Evolutionary conservation across 2,888 invertebrate species (phyloP), one percentile per base, ranked within the genome.

Genomic region (Drosophila sordidula): DNA sequence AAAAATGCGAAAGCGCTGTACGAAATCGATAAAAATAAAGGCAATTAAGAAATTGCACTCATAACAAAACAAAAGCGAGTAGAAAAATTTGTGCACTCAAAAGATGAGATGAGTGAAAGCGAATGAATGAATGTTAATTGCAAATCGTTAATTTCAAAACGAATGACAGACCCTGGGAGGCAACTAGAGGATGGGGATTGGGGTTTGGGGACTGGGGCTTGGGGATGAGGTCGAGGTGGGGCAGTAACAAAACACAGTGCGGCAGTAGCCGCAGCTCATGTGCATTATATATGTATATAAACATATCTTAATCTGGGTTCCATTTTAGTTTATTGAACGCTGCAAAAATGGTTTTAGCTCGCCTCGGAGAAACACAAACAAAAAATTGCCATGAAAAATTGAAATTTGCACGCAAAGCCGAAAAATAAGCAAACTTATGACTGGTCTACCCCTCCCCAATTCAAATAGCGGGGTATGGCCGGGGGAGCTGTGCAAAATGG

Each of bases 321-420:
- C 71, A 77, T 70, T 71, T 79, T 68, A 25, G 55, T 66, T 69
- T 79, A 67, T 77, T 79, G 74, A 63, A 67, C 72, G 49, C 38
- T 54, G 59, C 52, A 45, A 62, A 46, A 70, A 49, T 63, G 46
- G 45, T 62, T 76, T 62, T 49, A 12, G 6, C 12, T 8, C 36
- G 9, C 32, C 29, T 16, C 14, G 0, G 29, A 29, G n/a, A 29
- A 29, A 29, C 9, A 9, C 9, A 29, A 29, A 9, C 3, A 46
- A 47, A 9, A 66, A 67, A 70, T 55, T 64, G 65, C 51, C 52
- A 67, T 78, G 86, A 89, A 80, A 87, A 87, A 87, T 87, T 86
- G 70, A 87, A 88, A 77, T 70, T 73, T 86, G 88, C 87, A 87
- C 87, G 87, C 87, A 89, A 87, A 52, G 70, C 73, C 63, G 34